Base-by-base conservation (phyloP, 2,888 invertebrate genomes). In the Epinotia bilunana region DNA sequence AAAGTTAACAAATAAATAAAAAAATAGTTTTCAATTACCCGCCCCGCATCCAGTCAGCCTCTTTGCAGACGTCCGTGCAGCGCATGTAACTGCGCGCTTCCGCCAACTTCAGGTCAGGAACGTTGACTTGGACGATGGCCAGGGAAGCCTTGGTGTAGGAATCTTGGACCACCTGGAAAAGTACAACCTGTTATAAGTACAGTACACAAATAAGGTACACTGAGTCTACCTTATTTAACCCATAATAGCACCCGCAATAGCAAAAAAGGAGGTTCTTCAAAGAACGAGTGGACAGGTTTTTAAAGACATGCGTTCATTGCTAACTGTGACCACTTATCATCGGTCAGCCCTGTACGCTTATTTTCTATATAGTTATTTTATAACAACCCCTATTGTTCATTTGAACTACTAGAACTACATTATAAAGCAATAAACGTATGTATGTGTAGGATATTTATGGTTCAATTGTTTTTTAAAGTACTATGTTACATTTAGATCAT, bases 111-210 rank as follows among this genome's bases (percentile, higher is more conserved):
- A 90, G 70, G 18, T 87, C 85, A 0, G 90, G 90, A 43, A 87
- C 78, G 73, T 91, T 91, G 1, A 91, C 76, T 77, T 91, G 89
- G 9, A 91, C 79, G 16, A 91, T 86, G 0, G 87, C 91, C 0
- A 91, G 63, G 0, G 89, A 87, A 9, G 83, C 73, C 4, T 72
- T 43, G 0, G 82, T 79, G 13, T 16, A 49, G 1, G 79, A 80
- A 72, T 88, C 84, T 83, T 87, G 85, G 1, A 91, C 79, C 6
- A 91, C 86, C 91, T 91, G 80, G 39, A 39, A 39, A 39, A 39
- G 39, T 39, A 9, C 39, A 39, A 39, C 9, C 39, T 7, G 39
- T 39, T 39, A 39, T 9, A 3, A 39, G 3, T 4, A 33, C 33
- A 33, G 33, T 7, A 39, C 39, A 9, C 39, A 39, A 39, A 39